Evolutionary conservation across 2,888 invertebrate genomes (phyloP), one percentile per base, ranked within the genome.

Genomic region (Agrotis segetum): DNA sequence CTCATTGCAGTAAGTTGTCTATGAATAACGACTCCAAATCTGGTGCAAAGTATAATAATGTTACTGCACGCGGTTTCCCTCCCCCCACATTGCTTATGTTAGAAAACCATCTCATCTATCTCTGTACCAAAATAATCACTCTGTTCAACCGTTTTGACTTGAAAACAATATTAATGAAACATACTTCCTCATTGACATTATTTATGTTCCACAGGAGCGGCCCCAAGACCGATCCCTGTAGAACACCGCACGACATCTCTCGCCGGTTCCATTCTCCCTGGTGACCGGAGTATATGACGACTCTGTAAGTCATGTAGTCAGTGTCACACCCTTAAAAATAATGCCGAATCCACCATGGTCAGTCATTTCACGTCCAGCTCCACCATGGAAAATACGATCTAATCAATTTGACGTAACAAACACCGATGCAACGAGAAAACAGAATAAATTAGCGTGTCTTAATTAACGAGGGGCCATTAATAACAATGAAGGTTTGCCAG

Each of bases 401-500:
- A 73, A 73, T 63, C 55, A 58, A 62, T 74, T 56, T 34, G 52
- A 59, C 34, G 74, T 79, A 52, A 46, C 17, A 60, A 72, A 46
- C 58, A 68, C 55, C 56, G 70, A 65, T 68, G 49, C 59, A 74
- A 65, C 62, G 19, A 73, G 70, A 59, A 71, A 66, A 70, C 9
- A 64, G 58, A 66, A 71, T 81, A 70, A 85, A 83, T 85, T 83
- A 85, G 60, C 71, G 81, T 66, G 65, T 66, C 67, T 73, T 83
- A 70, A 68, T 82, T 82, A 79, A 60, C 81, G 14, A 69, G 61
- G 63, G 21, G 55, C 49, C 60, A 66, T 74, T 72, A 69, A 70
- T 77, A 77, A 67, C 71, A 68, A 77, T 65, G 71, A 77, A 81
- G 81, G 83, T 74, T 80, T 76, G 72, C 71, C 69, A 60, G 29